Conservation (phyloP, 2,888 invertebrate species). For the Drosophila nigricruria region DNA sequence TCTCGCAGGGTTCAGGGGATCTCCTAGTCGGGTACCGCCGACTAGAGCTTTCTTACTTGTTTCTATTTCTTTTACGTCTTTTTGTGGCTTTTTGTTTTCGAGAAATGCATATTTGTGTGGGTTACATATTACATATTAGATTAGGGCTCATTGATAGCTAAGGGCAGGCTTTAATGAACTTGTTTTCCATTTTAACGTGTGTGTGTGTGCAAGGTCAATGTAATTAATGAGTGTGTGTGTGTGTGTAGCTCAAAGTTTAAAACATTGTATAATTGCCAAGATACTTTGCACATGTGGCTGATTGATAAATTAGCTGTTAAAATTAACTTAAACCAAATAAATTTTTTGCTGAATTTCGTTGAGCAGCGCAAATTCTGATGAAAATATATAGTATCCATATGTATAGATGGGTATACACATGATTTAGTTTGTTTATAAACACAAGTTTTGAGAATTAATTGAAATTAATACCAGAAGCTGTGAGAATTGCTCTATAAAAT, state of each 20-base stretch:
- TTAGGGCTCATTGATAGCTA: slow-evolving; percentile 55
- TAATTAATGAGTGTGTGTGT: slow-evolving; percentile 32
- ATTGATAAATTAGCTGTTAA: slow-evolving; percentile 50
- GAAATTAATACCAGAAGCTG: slow-evolving; percentile 7
- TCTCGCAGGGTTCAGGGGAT: too few species aligned
- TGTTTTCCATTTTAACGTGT: slow-evolving; percentile 37
- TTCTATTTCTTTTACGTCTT: slow-evolving; percentile 16
- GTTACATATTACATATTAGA: slow-evolving; percentile 64
- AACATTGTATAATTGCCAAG: slow-evolving; percentile 12
- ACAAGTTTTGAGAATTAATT: neutral
- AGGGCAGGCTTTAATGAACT: slow-evolving; percentile 53
- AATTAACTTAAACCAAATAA: slow-evolving; percentile 16
- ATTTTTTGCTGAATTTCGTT: neutral
- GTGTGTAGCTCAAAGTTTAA: slow-evolving; percentile 17
- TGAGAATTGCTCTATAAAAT: neutral
- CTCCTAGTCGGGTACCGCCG: too few species aligned
- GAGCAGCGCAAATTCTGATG: slow-evolving; percentile 1
- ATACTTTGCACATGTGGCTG: slow-evolving; percentile 52
- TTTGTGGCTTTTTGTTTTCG: slow-evolving; percentile 15
- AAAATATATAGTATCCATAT: neutral
- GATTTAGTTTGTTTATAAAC: slow-evolving; percentile 16
- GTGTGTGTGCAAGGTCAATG: slow-evolving; percentile 50
- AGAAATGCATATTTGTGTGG: slow-evolving; percentile 44
- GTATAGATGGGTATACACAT: neutral
- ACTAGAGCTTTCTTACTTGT: too few species aligned